Evolutionary conservation across 2,888 invertebrate genomes (phyloP), one percentile per base, ranked within the genome.

Genomic region (Tillus elongatus): DNA sequence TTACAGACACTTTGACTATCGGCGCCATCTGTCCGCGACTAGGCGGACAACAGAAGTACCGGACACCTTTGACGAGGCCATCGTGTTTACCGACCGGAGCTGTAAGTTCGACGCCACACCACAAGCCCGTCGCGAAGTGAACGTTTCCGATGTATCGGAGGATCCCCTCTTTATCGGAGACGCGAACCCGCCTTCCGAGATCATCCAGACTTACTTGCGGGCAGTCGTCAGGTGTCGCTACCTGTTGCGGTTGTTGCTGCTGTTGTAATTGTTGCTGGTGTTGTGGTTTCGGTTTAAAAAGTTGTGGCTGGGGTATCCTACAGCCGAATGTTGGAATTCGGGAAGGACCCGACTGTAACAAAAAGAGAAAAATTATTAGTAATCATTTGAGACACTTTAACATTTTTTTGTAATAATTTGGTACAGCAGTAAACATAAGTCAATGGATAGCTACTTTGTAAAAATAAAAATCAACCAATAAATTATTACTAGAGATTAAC

Each of bases 21-120:
- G 78, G 77, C 27, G 75, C 77, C 62, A 82, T 74, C 47, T 80
- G 68, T 9, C 80, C 80, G 53, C 73, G 69, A 30, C 66, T 64
- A 3, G 69, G 67, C 13, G 66, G 59, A 57, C 79, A 80, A 8
- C 61, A 61, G 59, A 81, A 81, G 58, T 81, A 81, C 10, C 72
- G 67, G 29, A 73, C 66, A 8, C 77, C 78, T 41, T 71, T 65
- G 8, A 78, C 72, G 28, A 66, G 60, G 29, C 80, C 80, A 63
- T 80, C 75, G 61, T 79, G 73, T 50, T 73, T 74, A 12, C 79
- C 79, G 40, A 68, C 67, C 3, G 71, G 61, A 13, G 36, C 42
- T 37, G 68, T 64, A 36, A 79, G 60, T 58, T 79, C 77, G 30
- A 80, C 66, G 4, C 80, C 80, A 58, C 79, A 79, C 75, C 77